phyloP scores from a whole-genome alignment of 2,113 vertebrate genomes.

The Tachycineta bicolor region DNA sequence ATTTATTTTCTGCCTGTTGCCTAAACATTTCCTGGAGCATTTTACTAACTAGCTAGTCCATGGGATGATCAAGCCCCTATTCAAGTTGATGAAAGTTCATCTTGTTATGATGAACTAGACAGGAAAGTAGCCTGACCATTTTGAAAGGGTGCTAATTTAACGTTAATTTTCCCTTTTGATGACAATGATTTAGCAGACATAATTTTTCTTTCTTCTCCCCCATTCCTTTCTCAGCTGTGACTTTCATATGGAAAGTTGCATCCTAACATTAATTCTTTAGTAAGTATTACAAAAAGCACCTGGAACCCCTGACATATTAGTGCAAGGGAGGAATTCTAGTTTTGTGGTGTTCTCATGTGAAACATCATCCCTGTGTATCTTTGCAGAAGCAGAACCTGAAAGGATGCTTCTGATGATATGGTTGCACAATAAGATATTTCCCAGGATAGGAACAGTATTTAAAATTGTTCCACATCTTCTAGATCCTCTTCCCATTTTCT shows the following conservation, averaged over 20 bases:
- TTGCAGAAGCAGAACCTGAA: background rate
- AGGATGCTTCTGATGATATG: background rate
- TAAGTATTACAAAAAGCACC: fast-evolving
- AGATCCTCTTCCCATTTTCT: background rate
- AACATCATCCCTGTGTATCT: fast-evolving
- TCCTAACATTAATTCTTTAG: background rate
- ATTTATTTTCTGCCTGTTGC: background rate
- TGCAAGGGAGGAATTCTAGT: background rate
- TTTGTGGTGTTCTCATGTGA: background rate
- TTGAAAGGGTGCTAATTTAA: background rate
- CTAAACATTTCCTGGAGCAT: background rate
- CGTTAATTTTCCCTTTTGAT: background rate
- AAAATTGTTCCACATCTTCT: background rate
- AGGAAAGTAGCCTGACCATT: background rate
- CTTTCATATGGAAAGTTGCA: background rate
- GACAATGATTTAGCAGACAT: background rate
- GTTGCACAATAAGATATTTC: background rate
- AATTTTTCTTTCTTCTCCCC: background rate
- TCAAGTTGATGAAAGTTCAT: background rate
- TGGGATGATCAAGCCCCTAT: background rate
- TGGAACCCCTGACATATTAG: background rate
- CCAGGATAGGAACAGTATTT: background rate
- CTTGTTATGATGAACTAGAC: background rate
- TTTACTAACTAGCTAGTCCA: background rate
- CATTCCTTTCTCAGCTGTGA: background rate